These are phyloP conservation scores for Eupelmus urozonus DNA, from an alignment of 2,888 invertebrate species.

Conservation along the genomic window DNA sequence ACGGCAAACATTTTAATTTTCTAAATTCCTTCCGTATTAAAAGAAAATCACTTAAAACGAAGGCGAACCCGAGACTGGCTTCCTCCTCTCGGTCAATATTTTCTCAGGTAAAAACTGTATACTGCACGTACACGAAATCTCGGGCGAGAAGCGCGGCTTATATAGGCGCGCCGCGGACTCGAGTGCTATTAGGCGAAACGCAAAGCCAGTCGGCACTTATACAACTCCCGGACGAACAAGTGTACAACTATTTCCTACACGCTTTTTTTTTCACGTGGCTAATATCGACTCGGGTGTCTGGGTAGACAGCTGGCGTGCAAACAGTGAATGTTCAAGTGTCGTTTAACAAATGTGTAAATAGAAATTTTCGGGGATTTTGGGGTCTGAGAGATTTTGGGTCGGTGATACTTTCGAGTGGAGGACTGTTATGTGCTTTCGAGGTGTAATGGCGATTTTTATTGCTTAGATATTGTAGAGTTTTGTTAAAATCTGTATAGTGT, in stretches of 20 bases:
- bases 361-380: background rate
- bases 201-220: background rate
- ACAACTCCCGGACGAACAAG: constrained; percentile 24
- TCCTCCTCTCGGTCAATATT: constrained; percentile 42
- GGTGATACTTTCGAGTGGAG: no score
- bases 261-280: constrained; percentile 2
- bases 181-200: constrained; percentile 21
- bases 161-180: constrained; percentile 9
- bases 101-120: constrained; percentile 26
- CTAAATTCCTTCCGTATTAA: no score
- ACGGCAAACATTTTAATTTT: no score
- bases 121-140: background rate
- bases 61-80: no score
- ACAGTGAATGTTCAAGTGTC: background rate
- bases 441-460: no score
- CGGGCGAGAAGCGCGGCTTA: constrained; percentile 8
- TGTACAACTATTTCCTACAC: constrained; percentile 4
- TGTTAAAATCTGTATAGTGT: no score
- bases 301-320: constrained; percentile 15
- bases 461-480: no score
- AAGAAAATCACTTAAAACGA: no score
- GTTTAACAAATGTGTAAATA: constrained; percentile 6
- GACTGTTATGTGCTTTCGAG: no score
- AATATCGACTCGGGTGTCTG: constrained; percentile 18
- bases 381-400: no score